phyloP scores from a whole-genome alignment of 2,888 invertebrate species.

The Trachelus troglodyta region DNA sequence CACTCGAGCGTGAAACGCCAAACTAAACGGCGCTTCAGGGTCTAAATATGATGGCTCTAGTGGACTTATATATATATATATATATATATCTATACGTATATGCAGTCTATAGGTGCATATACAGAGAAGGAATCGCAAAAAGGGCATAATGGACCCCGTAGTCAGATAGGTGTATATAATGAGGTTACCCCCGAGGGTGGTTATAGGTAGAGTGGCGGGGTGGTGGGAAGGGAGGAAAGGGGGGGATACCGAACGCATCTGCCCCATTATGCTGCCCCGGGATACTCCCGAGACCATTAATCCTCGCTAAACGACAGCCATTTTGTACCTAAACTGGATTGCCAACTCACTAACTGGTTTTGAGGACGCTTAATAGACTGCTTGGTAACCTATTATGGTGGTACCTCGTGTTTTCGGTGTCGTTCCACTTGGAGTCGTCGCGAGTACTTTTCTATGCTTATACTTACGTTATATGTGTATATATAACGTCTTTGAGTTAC shows the following conservation, averaged over 20 bases:
- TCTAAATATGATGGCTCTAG: constrained; percentile 43
- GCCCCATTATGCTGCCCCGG: constrained; percentile 63
- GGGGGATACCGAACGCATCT: constrained; percentile 57
- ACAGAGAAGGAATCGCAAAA: constrained; percentile 43
- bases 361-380: constrained; percentile 62
- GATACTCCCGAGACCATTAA: constrained; percentile 64
- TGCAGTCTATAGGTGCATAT: constrained; percentile 22
- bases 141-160: constrained; percentile 61
- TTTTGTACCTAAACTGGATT: constrained; percentile 67
- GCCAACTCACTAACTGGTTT: constrained; percentile 66
- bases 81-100: constrained; percentile 21
- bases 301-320: constrained; percentile 67
- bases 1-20: constrained; percentile 64
- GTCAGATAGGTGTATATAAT: constrained; percentile 63
- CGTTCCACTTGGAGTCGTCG: constrained; percentile 41
- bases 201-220: constrained; percentile 14
- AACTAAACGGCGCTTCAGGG: constrained; percentile 62
- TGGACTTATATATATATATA: background rate
- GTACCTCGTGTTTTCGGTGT: constrained; percentile 53
- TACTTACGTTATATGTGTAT: no score
- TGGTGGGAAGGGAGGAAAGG: constrained; percentile 31
- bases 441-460: background rate
- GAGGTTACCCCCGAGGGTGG: constrained; percentile 44
- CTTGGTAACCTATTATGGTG: constrained; percentile 59
- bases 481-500: no score